Base-by-base conservation (phyloP, 2,797 vertebrate genomes). In the Mergus octosetaceus region DNA sequence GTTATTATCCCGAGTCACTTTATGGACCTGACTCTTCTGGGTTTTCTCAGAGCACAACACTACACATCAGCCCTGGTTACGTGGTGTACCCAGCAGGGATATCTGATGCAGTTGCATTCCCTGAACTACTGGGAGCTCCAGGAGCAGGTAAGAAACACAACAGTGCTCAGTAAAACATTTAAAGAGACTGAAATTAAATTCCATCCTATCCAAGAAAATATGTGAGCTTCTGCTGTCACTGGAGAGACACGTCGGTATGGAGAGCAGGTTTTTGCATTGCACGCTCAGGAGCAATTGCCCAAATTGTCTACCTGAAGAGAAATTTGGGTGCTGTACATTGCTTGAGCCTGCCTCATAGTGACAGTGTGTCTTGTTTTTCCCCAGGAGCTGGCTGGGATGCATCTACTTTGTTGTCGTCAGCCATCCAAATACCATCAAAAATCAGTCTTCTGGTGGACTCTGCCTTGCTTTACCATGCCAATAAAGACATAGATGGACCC, bases 1-100 rank as follows among this genome's bases (percentile, higher is more conserved):
- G 83, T 94, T 74, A 95, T 96, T 89, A 94, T 68, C 49, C 81
- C 39, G 84, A 93, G 93, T 90, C 87, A 84, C 78, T 91, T 95
- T 95, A 93, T 90, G 91, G 76, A 69, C 69, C 71, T 83, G 80
- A 43, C 41, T 95, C 76, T 90, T 69, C 45, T 85, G 81, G 57
- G 39, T 76, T 94, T 85, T 96, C 85, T 95, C 57, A 22, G 66
- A 84, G 70, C 38, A 32, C 38, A 66, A 82, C 79, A 74, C 69
- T 45, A 57, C 57, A 79, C 69, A 80, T 93, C 76, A 96, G 65
- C 69, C 57, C 27, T 85, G 68, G 92, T 93, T 95, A 88, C 66
- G 49, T 28, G 51, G 71, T 95, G 27, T 56, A 66, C 57, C 56
- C 49, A 22, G 70, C 47, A 73, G 87, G 89, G 45, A 94, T 41